phyloP scores from a whole-genome alignment of 92 coral and sea anemone genomes.

The Scolanthus callimorphus region DNA sequence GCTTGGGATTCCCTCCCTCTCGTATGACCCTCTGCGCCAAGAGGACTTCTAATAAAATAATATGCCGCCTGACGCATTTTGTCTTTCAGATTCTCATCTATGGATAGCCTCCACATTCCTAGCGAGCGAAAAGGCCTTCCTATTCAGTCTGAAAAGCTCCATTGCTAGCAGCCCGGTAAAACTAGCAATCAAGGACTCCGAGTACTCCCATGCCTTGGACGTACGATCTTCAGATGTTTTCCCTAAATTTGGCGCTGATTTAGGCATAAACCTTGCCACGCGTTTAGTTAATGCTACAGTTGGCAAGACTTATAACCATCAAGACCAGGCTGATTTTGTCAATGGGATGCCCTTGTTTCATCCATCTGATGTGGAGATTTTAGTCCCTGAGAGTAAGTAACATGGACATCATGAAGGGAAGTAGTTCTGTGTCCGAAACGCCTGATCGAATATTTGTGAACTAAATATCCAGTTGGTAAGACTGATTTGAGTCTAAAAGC shows the following conservation, averaged over 20 bases:
- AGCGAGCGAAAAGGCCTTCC: constrained; percentile 19
- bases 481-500: too few species aligned
- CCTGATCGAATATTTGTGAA: too few species aligned
- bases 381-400: too few species aligned
- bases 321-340: constrained; percentile 6
- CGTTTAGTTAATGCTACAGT: background rate
- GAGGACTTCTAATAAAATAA: too few species aligned
- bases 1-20: too few species aligned
- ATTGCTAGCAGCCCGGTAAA: background rate
- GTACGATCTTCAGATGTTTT: constrained; percentile 2
- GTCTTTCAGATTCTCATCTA: background rate
- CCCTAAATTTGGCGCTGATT: constrained; percentile 27
- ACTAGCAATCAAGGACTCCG: background rate
- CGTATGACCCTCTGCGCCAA: too few species aligned
- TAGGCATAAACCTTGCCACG: constrained; percentile 6
- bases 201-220: background rate
- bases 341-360: background rate
- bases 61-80: too few species aligned
- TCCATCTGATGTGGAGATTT: constrained; percentile 17
- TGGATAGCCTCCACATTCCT: background rate
- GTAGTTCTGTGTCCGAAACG: too few species aligned
- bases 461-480: too few species aligned
- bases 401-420: too few species aligned
- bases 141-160: constrained; percentile 20
- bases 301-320: constrained; percentile 12